These are phyloP conservation scores for Leptinotarsa undecemlineata DNA, from an alignment of 1,140 invertebrate species.

Conservation along the genomic window DNA sequence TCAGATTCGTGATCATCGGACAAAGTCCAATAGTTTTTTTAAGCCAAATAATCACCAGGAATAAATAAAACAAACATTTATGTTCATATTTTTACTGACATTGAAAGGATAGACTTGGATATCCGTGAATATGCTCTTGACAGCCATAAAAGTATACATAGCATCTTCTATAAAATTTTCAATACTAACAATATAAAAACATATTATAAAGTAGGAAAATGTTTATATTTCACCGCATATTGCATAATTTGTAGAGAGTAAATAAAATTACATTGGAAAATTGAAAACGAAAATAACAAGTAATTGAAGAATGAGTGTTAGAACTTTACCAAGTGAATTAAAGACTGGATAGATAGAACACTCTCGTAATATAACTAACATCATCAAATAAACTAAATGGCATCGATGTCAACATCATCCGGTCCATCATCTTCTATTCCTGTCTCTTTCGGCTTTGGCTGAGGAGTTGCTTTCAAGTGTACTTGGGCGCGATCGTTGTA, in stretches of 20 bases:
- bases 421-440: slow-evolving; percentile 69
- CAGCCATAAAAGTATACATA: slow-evolving; percentile 6
- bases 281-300: not conserved
- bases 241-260: not conserved
- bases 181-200: slow-evolving; percentile 8
- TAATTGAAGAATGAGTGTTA: not conserved
- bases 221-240: not conserved
- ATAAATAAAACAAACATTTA: too few species aligned
- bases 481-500: slow-evolving; percentile 83
- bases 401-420: slow-evolving; percentile 86
- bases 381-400: slow-evolving; percentile 68
- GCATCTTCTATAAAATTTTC: slow-evolving; percentile 8
- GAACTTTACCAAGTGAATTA: not conserved
- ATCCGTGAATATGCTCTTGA: slow-evolving; percentile 1
- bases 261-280: not conserved
- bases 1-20: too few species aligned
- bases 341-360: slow-evolving; percentile 1
- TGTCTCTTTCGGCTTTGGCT: slow-evolving; percentile 58
- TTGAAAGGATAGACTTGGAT: slow-evolving; percentile 5
- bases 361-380: not conserved
- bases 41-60: too few species aligned
- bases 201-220: slow-evolving; percentile 3
- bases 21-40: too few species aligned
- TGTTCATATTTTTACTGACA: not conserved
- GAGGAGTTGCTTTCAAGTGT: slow-evolving; percentile 64